A percentile compares a stretch with the other conserved stretches of the same genome.
Conservation (phyloP, 2,797 vertebrate species). For the Arrhamphus sclerolepis region DNA sequence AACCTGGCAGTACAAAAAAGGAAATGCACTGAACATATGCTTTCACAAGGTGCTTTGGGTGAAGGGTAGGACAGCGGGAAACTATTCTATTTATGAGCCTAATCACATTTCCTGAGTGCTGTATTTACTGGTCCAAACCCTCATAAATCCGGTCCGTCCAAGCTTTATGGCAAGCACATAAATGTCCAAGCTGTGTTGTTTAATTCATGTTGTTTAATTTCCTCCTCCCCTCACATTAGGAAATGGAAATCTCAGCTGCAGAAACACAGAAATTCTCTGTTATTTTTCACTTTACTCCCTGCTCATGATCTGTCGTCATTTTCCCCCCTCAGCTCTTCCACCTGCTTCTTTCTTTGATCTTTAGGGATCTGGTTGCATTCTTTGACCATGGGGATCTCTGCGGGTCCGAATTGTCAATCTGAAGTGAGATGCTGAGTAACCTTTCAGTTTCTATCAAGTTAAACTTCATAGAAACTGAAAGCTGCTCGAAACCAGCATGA, state of each 20-base stretch:
- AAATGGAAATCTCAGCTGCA: conserved; percentile 71
- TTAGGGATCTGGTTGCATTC: conserved; percentile 34
- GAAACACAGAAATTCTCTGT: conserved; percentile 53
- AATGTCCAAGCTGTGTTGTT: conserved; percentile 64
- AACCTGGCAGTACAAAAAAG: conserved; percentile 7
- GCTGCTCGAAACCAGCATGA: neutral
- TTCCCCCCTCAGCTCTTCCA: conserved; percentile 30
- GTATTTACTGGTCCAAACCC: conserved; percentile 70
- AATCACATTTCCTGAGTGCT: conserved; percentile 79
- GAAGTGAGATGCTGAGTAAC: conserved; percentile 61
- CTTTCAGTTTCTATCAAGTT: conserved; percentile 65
- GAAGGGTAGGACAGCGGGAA: conserved; percentile 67
- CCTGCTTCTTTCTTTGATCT: conserved; percentile 45
- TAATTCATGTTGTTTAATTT: conserved; percentile 73
- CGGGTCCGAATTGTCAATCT: conserved; percentile 55
- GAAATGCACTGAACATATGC: conserved; percentile 55
- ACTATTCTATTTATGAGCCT: conserved; percentile 70
- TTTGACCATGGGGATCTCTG: conserved; percentile 39
- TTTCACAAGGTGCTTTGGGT: conserved; percentile 57
- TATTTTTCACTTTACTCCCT: conserved; percentile 45
- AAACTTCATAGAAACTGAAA: conserved; percentile 25
- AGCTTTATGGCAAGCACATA: conserved; percentile 67
- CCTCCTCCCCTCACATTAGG: conserved; percentile 69
- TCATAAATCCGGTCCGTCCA: conserved; percentile 70
- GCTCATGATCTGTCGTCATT: conserved; percentile 18